Conservation (phyloP, 2,113 vertebrate genomes). For the Trachemys scripta region DNA sequence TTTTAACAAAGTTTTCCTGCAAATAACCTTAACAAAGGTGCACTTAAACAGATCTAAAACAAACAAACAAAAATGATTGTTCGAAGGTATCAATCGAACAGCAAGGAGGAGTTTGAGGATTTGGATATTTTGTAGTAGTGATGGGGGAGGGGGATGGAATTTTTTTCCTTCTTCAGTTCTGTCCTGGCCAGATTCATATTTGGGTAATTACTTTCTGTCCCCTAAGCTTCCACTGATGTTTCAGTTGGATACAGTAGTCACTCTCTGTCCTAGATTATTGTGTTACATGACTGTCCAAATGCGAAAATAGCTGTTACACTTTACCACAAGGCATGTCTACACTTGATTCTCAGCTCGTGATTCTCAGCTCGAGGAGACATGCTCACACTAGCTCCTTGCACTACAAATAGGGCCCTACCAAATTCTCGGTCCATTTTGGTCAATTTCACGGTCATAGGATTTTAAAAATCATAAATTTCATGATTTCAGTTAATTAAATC, state of each 20-base stretch:
- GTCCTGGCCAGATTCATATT: neutral
- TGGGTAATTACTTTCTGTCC: neutral
- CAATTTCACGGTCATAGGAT: too few relatives aligned
- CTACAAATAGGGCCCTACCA: neutral
- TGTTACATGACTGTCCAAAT: neutral
- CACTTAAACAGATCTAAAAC: neutral
- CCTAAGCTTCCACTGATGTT: neutral
- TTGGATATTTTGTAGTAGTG: neutral
- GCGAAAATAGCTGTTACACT: neutral
- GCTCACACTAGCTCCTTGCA: neutral
- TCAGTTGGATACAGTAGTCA: neutral
- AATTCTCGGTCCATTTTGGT: too few relatives aligned
- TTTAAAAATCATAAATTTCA: too few relatives aligned
- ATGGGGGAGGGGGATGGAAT: neutral
- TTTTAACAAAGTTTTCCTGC: neutral
- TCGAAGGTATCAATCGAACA: neutral
- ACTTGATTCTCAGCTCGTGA: neutral
- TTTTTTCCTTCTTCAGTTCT: neutral
- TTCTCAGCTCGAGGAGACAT: neutral
- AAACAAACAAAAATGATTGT: neutral
- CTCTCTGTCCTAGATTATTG: neutral
- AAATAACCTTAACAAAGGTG: neutral
- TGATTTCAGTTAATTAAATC: too few relatives aligned
- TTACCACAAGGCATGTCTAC: neutral
- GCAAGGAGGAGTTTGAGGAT: neutral